A percentile compares a stretch with the other conserved stretches of the same genome.
phyloP scores from a whole-genome alignment of 2,888 invertebrate genomes.

The Lapara coniferarum region DNA sequence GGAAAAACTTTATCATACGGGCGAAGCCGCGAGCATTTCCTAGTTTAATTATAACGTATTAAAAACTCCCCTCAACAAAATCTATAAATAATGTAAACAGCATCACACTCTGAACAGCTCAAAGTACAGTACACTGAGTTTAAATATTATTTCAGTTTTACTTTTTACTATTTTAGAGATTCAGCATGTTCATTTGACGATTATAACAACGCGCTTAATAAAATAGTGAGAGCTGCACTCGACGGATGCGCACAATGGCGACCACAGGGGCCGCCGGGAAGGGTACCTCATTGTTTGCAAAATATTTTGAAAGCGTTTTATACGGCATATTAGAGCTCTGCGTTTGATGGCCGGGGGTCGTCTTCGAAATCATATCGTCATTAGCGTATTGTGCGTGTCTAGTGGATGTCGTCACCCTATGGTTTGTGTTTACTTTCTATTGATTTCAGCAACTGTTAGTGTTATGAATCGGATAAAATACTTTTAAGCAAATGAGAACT shows the following conservation, averaged over 20 bases:
- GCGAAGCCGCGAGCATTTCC: too few relatives aligned
- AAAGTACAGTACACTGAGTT: too few relatives aligned
- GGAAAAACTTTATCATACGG: too few relatives aligned
- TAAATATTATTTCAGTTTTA: too few relatives aligned
- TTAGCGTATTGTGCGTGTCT: conserved; percentile 63
- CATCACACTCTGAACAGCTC: too few relatives aligned
- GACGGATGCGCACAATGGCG: conserved; percentile 59
- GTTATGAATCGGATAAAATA: too few relatives aligned
- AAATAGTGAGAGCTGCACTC: conserved; percentile 61
- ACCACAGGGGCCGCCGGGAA: conserved; percentile 60
- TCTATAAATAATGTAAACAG: too few relatives aligned
- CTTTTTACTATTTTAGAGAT: background rate
- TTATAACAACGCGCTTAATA: conserved; percentile 28
- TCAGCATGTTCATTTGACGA: conserved; percentile 7
- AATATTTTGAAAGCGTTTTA: conserved; percentile 83
- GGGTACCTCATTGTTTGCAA: conserved; percentile 80
- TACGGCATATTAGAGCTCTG: conserved; percentile 80
- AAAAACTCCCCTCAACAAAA: too few relatives aligned
- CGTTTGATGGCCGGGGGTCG: conserved; percentile 76
- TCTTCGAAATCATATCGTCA: conserved; percentile 79
- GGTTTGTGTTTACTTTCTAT: conserved; percentile 8
- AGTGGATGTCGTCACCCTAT: conserved; percentile 13
- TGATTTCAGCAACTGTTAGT: background rate
- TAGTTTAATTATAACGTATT: too few relatives aligned
- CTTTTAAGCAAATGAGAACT: too few relatives aligned